A percentile compares a stretch with the other conserved stretches of the same genome.
These are phyloP conservation scores for Strix occidentalis DNA, from an alignment of 2,797 vertebrate genomes.

Conservation along the genomic window DNA sequence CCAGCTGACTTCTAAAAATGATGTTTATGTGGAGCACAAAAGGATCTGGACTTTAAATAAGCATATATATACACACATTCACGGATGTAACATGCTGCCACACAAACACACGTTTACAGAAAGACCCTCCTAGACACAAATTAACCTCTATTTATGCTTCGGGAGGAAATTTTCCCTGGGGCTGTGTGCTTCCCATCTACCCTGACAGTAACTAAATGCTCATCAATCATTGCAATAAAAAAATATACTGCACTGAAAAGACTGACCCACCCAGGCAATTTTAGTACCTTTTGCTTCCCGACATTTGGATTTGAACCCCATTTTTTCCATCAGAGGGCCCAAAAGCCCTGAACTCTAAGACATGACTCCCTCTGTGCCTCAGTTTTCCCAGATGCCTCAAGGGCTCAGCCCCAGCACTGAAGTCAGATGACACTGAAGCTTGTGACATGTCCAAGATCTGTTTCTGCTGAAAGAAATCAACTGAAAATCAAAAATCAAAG, in stretches of 20 bases:
- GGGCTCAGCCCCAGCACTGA: background rate
- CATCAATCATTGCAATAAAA: background rate
- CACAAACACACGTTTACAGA: background rate
- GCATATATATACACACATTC: accelerated
- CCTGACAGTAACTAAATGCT: background rate
- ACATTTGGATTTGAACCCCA: background rate
- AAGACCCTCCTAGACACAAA: background rate
- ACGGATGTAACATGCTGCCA: background rate
- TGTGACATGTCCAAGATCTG: background rate
- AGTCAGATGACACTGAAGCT: background rate
- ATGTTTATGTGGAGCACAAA: background rate
- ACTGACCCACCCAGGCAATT: background rate
- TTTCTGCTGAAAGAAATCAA: background rate
- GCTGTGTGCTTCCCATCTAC: background rate
- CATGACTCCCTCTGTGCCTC: background rate
- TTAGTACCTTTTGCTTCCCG: background rate
- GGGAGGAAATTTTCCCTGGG: background rate
- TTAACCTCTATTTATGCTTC: background rate
- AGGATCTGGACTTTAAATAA: background rate
- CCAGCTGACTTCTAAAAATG: background rate
- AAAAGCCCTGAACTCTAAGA: background rate
- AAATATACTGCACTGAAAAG: background rate
- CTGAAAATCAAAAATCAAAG: background rate
- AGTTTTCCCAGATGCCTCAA: background rate
- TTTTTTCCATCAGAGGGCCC: background rate